Conservation (phyloP, 1,140 invertebrate genomes). For the Phenacoccus solenopsis region DNA sequence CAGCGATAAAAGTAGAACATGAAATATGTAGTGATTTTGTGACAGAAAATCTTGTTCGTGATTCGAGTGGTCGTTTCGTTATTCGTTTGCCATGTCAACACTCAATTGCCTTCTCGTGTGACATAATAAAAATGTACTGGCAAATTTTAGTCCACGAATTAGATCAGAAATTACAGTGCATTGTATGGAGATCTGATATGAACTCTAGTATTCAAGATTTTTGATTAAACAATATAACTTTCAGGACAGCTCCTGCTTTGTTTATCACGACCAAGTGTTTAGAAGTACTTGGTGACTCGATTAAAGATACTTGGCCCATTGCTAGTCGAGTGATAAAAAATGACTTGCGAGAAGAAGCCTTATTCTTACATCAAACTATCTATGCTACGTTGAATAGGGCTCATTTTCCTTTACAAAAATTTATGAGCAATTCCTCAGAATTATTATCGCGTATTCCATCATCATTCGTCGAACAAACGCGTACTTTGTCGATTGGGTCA, state of each 20-base stretch:
- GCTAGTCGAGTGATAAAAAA: neutral
- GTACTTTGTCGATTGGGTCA: neutral
- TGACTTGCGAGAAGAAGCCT: neutral
- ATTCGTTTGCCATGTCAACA: neutral
- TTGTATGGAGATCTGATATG: constrained; percentile 31
- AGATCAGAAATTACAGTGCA: constrained; percentile 28
- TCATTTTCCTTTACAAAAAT: constrained; percentile 20
- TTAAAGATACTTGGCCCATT: neutral
- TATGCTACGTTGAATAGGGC: neutral
- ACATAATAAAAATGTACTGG: too few species aligned
- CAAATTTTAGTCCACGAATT: too few species aligned
- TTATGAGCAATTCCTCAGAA: constrained; percentile 21
- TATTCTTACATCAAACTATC: neutral
- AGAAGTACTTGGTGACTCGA: constrained; percentile 7
- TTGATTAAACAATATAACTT: constrained; percentile 29
- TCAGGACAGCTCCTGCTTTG: constrained; percentile 30
- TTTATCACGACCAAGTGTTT: constrained; percentile 31
- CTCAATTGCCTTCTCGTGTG: too few species aligned
- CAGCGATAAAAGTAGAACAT: neutral
- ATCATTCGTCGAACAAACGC: neutral
- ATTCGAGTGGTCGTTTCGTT: neutral
- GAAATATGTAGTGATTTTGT: neutral
- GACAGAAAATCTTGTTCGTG: neutral
- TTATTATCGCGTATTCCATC: neutral
- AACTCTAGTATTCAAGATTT: constrained; percentile 27